Conservation (phyloP, 2,113 vertebrate species). For the Clarias macrocephalus region DNA sequence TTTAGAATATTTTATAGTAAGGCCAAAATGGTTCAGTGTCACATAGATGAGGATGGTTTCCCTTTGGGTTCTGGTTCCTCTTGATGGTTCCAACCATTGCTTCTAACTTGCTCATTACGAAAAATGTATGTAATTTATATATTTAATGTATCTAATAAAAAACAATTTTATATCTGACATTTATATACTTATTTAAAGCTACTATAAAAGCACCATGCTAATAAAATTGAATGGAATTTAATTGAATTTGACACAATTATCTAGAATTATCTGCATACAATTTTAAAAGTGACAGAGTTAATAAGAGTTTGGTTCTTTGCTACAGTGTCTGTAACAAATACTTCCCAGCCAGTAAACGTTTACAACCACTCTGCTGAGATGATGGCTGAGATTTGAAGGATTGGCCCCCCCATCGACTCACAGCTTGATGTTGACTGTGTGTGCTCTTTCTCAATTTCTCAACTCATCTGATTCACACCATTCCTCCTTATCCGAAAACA, state of each 20-base stretch:
- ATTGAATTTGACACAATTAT: neutral
- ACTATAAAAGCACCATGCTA: neutral
- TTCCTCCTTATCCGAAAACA: slow-evolving; percentile 33
- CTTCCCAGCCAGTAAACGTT: slow-evolving; percentile 73
- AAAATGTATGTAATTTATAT: neutral
- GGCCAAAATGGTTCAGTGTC: neutral
- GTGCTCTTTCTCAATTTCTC: slow-evolving; percentile 64
- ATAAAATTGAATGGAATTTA: neutral
- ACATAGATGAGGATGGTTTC: neutral
- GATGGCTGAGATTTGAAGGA: slow-evolving; percentile 69
- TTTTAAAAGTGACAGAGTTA: neutral
- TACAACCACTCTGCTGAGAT: slow-evolving; percentile 68
- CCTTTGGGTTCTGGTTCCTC: neutral
- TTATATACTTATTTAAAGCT: neutral
- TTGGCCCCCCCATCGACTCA: slow-evolving; percentile 67
- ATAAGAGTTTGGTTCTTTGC: slow-evolving; percentile 33
- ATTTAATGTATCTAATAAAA: too few relatives aligned
- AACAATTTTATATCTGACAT: neutral
- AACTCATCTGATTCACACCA: slow-evolving; percentile 27
- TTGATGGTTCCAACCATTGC: neutral
- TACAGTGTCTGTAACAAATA: slow-evolving; percentile 57
- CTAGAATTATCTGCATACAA: neutral
- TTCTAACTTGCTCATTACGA: neutral
- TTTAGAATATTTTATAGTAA: neutral
- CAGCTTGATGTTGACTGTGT: slow-evolving; percentile 69